Conservation (phyloP, 2,113 vertebrate species). For the Pogona vitticeps region DNA sequence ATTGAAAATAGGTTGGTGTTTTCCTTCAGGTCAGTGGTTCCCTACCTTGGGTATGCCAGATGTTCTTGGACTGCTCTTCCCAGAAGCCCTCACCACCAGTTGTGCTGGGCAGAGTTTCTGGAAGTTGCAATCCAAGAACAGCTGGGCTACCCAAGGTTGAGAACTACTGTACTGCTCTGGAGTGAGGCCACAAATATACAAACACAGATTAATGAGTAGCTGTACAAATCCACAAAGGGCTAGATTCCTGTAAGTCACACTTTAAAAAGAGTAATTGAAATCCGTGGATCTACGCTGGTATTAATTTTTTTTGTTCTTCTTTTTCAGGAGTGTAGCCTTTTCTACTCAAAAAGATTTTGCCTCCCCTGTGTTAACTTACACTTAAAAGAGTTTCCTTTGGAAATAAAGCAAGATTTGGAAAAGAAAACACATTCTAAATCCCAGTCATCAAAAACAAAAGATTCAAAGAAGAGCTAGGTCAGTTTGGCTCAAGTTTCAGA, state of each 20-base stretch:
- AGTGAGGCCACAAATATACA: not conserved
- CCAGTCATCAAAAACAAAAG: slow-evolving; percentile 18
- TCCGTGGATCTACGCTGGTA: not conserved
- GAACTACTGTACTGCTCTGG: too few species aligned
- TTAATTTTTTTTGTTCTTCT: not conserved
- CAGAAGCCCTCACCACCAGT: too few species aligned
- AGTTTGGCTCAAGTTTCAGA: slow-evolving; percentile 14
- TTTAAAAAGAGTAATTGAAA: not conserved
- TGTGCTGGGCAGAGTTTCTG: too few species aligned
- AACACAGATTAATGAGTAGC: not conserved
- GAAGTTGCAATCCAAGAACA: too few species aligned
- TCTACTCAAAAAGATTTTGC: slow-evolving; percentile 90
- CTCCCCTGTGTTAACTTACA: slow-evolving; percentile 83
- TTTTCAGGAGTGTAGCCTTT: slow-evolving; percentile 88
- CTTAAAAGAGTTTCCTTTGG: slow-evolving; percentile 82
- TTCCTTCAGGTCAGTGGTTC: too few species aligned
- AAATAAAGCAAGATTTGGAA: slow-evolving; percentile 82
- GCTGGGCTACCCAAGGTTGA: too few species aligned
- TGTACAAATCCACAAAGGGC: not conserved
- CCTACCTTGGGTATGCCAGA: too few species aligned
- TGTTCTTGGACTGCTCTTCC: too few species aligned
- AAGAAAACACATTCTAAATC: slow-evolving; percentile 75
- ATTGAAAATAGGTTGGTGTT: not conserved
- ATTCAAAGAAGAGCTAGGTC: slow-evolving; percentile 14
- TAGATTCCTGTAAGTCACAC: not conserved